phyloP scores from a whole-genome alignment of 2,888 invertebrate genomes.

The Busseola fusca region DNA sequence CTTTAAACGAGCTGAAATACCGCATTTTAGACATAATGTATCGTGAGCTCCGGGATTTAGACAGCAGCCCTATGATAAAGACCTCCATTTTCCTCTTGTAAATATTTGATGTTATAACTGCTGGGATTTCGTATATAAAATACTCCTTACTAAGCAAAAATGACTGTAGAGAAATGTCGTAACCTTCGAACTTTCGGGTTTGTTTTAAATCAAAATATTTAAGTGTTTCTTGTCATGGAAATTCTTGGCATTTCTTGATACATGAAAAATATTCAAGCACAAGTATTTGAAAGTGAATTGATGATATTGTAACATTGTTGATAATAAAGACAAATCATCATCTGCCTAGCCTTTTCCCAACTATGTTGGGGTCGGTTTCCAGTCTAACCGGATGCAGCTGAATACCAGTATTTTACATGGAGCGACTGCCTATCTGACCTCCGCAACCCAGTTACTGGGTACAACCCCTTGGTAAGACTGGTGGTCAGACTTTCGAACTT shows the following conservation, averaged over 20 bases:
- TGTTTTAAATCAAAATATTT: neutral
- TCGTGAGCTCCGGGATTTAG: slow-evolving; percentile 29
- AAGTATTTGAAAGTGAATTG: neutral
- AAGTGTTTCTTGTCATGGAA: neutral
- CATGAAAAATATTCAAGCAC: neutral
- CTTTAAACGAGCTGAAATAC: slow-evolving; percentile 38
- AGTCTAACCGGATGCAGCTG: no score
- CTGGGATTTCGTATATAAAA: slow-evolving; percentile 53
- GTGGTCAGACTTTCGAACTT: no score
- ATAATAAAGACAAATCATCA: neutral
- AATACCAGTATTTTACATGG: no score
- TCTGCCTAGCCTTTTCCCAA: no score
- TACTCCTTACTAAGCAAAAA: slow-evolving; percentile 30
- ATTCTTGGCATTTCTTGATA: neutral
- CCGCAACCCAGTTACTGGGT: no score
- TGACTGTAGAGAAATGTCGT: slow-evolving; percentile 27
- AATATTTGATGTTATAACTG: slow-evolving; percentile 58
- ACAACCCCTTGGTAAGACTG: no score
- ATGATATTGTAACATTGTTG: neutral
- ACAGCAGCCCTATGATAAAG: slow-evolving; percentile 46
- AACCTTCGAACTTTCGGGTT: slow-evolving; percentile 8
- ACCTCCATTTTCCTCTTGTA: slow-evolving; percentile 47
- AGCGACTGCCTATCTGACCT: no score
- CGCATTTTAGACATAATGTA: slow-evolving; percentile 27
- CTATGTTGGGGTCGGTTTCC: no score